Base-by-base conservation (phyloP, 2,888 invertebrate species). In the Eudemis profundana region DNA sequence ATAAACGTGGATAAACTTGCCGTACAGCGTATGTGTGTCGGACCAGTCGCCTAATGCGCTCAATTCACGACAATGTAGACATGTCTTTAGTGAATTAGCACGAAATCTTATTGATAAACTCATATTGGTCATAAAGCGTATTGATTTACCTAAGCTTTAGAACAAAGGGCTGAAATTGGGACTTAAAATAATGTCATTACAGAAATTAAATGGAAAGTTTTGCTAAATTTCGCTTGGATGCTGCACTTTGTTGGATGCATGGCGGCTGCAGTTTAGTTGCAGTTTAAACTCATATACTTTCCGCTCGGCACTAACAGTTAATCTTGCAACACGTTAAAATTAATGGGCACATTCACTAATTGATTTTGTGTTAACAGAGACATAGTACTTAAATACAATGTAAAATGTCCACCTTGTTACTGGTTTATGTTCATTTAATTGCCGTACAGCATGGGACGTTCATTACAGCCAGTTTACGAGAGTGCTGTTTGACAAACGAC, bases 1-100 rank as follows among this genome's bases (percentile, higher is more conserved):
- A 84, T 85, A 85, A 85, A 85, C 82, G 85, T 73, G 83, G 85
- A 83, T 87, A 87, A 88, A 87, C 83, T 86, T 87, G 85, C 85
- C 85, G 86, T 89, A 85, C 86, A 87, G 84, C 87, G 88, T 86
- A 89, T 87, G 87, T 87, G 89, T 87, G 87, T 88, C 84, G 80
- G 78, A 79, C 82, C 78, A 79, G 84, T 82, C 79, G 82, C 81
- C 84, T 89, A 90, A 90, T 90, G 86, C 86, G 85, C 79, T 88
- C 87, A 89, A 89, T 89, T 89, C 89, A 89, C 88, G 89, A 87
- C 86, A 87, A 79, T 86, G 86, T 86, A 86, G 84, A 86, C 86
- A 85, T 81, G 82, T 81, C 80, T 75, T 78, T 79, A 80, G 77
- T 78, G 77, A 78, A 73, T 75, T 75, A 73, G 74, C 75, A 76